Percentiles rank a stretch among this genome's conserved stretches.
phyloP scores from a whole-genome alignment of 1,140 invertebrate species.

The Tribolium madens region DNA sequence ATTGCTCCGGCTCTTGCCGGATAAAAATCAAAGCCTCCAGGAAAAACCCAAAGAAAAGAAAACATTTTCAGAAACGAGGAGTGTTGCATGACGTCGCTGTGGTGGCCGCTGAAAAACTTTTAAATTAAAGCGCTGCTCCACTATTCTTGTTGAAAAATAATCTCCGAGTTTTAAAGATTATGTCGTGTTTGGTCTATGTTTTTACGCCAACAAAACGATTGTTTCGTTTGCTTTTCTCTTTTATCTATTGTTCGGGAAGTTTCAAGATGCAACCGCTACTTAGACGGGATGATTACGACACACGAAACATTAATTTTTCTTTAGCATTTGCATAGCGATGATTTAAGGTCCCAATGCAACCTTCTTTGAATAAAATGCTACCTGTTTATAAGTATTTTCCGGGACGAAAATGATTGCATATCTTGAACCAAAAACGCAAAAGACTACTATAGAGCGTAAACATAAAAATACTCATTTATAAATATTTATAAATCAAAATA shows the following conservation, averaged over 20 bases:
- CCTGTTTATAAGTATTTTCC: no score
- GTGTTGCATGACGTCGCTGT: not conserved
- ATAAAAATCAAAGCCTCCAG: not conserved
- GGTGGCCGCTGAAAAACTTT: not conserved
- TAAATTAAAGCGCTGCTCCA: conserved; percentile 22
- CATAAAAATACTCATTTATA: no score
- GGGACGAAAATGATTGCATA: no score
- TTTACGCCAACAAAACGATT: not conserved
- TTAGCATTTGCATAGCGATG: not conserved
- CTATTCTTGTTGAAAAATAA: conserved; percentile 20
- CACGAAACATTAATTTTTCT: not conserved
- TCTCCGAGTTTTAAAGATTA: conserved; percentile 20
- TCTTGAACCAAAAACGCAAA: no score
- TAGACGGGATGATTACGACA: not conserved
- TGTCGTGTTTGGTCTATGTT: conserved; percentile 21
- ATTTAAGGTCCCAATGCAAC: not conserved
- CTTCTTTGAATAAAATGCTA: no score
- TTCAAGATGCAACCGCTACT: not conserved
- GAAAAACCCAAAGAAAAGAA: not conserved
- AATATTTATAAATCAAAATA: no score
- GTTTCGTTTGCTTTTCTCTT: not conserved
- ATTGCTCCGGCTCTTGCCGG: not conserved
- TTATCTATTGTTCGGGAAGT: not conserved
- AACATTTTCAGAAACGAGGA: not conserved
- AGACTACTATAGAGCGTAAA: no score